A percentile compares a stretch with the other conserved stretches of the same genome.
phyloP scores from a whole-genome alignment of 1,140 invertebrate genomes.

The Sweltsa coloradensis region DNA sequence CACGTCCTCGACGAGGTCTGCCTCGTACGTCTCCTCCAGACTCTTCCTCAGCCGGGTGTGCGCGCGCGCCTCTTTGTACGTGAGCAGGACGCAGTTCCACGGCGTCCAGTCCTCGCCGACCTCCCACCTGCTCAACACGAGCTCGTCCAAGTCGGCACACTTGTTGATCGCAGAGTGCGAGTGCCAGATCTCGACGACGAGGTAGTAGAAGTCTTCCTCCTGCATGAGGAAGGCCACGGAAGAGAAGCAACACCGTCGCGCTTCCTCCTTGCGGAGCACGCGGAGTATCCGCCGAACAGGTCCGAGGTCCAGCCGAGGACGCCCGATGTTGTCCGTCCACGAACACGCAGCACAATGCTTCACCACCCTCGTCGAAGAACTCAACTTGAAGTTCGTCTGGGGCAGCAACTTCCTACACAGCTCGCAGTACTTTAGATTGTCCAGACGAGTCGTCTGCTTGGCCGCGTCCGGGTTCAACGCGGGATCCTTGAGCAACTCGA shows the following conservation, averaged over 20 bases:
- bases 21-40: constrained; percentile 38
- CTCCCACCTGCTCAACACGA: constrained; percentile 45
- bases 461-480: constrained; percentile 36
- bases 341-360: constrained; percentile 37
- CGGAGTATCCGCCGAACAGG: constrained; percentile 45
- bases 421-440: too few species aligned
- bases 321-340: constrained; percentile 34
- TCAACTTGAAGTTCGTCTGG: too few species aligned
- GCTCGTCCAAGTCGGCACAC: constrained; percentile 37
- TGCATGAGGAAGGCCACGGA: constrained; percentile 32
- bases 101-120: constrained; percentile 47
- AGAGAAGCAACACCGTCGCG: constrained; percentile 3
- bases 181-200: constrained; percentile 53
- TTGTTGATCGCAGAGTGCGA: constrained; percentile 49
- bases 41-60: constrained; percentile 36
- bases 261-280: constrained; percentile 43
- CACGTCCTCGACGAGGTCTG: constrained; percentile 34
- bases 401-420: too few species aligned
- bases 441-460: constrained; percentile 29
- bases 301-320: constrained; percentile 40
- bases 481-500: constrained; percentile 37
- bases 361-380: constrained; percentile 28
- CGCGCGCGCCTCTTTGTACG: constrained; percentile 44
- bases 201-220: constrained; percentile 46
- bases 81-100: constrained; percentile 59